phyloP scores from a whole-genome alignment of 2,113 vertebrate genomes.

The Danionella cerebrum region DNA sequence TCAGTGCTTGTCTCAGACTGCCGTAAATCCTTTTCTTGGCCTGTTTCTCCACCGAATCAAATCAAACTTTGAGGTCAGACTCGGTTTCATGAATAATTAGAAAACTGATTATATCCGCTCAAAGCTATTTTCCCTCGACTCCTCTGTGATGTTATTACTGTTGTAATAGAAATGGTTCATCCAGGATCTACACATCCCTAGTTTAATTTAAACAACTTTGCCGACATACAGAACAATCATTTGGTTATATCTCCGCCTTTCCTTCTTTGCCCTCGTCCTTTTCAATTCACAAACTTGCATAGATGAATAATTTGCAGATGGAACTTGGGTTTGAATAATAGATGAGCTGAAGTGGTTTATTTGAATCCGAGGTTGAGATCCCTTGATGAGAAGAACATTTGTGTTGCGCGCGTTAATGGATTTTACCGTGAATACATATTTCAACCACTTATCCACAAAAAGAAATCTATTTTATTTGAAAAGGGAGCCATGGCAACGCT shows the following conservation, averaged over 20 bases:
- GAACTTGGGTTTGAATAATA: constrained; percentile 20
- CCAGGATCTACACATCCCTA: not conserved
- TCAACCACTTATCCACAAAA: constrained; percentile 14
- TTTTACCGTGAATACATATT: constrained; percentile 22
- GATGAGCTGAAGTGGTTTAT: constrained; percentile 23
- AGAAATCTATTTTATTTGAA: constrained; percentile 15
- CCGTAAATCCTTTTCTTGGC: too few relatives aligned
- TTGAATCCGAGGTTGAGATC: constrained; percentile 20
- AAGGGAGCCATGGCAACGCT: not conserved
- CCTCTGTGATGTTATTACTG: not conserved
- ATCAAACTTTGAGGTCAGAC: not conserved
- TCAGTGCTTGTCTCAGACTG: too few relatives aligned
- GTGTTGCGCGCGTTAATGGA: constrained; percentile 14
- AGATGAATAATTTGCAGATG: constrained; percentile 16
- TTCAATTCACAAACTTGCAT: constrained; percentile 4
- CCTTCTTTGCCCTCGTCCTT: not conserved
- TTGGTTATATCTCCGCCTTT: not conserved
- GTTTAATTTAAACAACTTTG: not conserved
- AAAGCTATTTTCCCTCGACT: not conserved
- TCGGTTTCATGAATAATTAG: not conserved
- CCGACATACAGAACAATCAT: not conserved
- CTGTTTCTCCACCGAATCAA: not conserved
- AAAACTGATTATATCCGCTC: not conserved
- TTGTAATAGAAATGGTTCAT: not conserved
- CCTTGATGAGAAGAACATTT: constrained; percentile 7